Base-by-base conservation (phyloP, 2,797 vertebrate species). In the Phoebastria nigripes region DNA sequence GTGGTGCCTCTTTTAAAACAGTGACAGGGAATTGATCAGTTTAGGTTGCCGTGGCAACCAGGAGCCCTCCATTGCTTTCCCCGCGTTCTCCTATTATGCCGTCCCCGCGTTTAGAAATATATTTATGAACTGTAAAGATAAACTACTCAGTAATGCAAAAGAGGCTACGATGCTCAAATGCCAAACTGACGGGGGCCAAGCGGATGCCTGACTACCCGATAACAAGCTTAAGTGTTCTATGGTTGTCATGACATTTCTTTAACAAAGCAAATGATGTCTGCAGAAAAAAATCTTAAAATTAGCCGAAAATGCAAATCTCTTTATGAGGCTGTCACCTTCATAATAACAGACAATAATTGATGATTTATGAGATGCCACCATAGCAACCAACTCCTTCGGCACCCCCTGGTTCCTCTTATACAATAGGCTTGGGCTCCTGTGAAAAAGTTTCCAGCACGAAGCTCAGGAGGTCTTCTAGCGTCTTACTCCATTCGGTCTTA, bases 11-110 rank as follows among this genome's bases (percentile, higher is more conserved):
- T 97, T 98, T 98, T 97, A 97, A 97, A 98, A 97, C 95, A 97
- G 97, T 98, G 98, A 98, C 98, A 98, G 98, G 97, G 98, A 98
- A 99, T 98, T 98, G 98, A 98, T 99, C 98, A 98, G 97, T 98
- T 98, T 98, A 97, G 94, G 98, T 98, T 97, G 97, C 97, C 94
- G 92, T 98, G 97, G 98, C 95, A 98, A 98, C 98, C 97, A 82
- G 96, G 96, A 97, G 96, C 94, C 93, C 97, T 97, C 93, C 94
- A 88, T 97, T 94, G 69, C 94, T 97, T 96, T 92, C 90, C 71
- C 95, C 65, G 28, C 55, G 11, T 94, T 93, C 73, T 92, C 88
- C 94, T 93, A 90, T 97, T 97, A 90, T 91, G 90, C 93, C 59
- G 25, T 97, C 95, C 82, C 91, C 15, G 41, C 83, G 73, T 94